Conservation (phyloP, 2,888 invertebrate species). For the Cheiracanthium punctorium region DNA sequence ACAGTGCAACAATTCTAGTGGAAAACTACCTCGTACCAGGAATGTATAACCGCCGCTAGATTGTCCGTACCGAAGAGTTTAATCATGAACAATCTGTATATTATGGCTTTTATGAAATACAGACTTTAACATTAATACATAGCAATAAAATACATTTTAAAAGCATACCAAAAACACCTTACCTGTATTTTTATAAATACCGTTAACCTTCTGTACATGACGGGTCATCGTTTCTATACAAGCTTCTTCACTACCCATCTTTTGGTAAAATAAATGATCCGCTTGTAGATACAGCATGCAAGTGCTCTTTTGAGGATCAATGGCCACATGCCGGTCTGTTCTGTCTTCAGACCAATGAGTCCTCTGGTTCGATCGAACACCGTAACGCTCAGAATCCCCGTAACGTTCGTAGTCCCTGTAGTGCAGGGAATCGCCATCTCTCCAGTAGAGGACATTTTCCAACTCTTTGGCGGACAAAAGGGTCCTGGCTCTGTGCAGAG, state of each 20-base stretch:
- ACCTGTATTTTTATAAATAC: conserved; percentile 76
- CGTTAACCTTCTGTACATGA: conserved; percentile 93
- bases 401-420: conserved; percentile 60
- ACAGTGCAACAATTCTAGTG: no score
- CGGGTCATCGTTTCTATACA: conserved; percentile 96
- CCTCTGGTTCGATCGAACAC: conserved; percentile 72
- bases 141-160: no score
- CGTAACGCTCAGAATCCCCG: conserved; percentile 71
- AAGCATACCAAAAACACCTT: conserved; percentile 69
- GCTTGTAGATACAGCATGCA: conserved; percentile 97
- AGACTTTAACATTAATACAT: no score
- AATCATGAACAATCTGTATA: no score
- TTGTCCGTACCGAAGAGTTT: no score
- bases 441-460: conserved; percentile 58
- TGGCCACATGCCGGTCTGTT: conserved; percentile 71
- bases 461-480: conserved; percentile 18
- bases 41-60: no score
- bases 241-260: conserved; percentile 94
- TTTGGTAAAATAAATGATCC: conserved; percentile 92
- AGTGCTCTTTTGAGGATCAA: conserved; percentile 81
- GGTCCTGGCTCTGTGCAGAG: conserved; percentile 7
- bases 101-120: no score
- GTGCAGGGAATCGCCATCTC: conserved; percentile 70
- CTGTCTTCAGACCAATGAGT: conserved; percentile 71
- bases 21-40: no score